Evolutionary conservation across 2,113 vertebrate genomes (phyloP).

Genomic region (Leptobrachium ailaonicum): DNA sequence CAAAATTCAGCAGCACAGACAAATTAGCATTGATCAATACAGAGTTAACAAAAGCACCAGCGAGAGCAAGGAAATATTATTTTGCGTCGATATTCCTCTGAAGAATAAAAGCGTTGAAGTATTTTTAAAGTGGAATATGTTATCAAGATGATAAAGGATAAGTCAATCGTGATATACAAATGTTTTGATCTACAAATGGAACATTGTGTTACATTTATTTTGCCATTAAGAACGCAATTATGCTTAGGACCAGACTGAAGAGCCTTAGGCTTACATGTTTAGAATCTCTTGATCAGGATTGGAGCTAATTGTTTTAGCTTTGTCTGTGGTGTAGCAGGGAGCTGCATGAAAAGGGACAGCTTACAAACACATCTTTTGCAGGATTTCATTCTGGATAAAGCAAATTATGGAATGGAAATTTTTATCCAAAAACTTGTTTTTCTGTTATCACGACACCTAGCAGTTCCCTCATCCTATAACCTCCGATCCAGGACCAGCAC

Average conservation of each 20-base stretch:
- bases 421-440: too few relatives aligned
- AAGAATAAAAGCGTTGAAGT: conserved; percentile 6
- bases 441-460: too few relatives aligned
- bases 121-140: conserved; percentile 6
- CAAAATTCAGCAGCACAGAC: neutral
- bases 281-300: neutral
- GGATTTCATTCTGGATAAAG: too few relatives aligned
- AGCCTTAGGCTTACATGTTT: neutral
- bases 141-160: neutral
- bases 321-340: too few relatives aligned
- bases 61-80: conserved; percentile 16
- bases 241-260: neutral
- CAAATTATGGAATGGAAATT: too few relatives aligned
- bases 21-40: conserved; percentile 24
- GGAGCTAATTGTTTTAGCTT: too few relatives aligned
- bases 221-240: neutral
- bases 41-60: conserved; percentile 8
- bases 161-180: conserved; percentile 23
- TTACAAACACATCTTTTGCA: too few relatives aligned
- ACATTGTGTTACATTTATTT: conserved; percentile 3
- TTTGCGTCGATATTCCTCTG: conserved; percentile 20
- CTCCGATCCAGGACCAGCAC: too few relatives aligned
- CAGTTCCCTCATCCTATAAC: too few relatives aligned
- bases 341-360: too few relatives aligned
- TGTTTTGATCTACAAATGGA: conserved; percentile 24